Conservation (phyloP, 2,113 vertebrate genomes). For the Orthonyx spaldingii region DNA sequence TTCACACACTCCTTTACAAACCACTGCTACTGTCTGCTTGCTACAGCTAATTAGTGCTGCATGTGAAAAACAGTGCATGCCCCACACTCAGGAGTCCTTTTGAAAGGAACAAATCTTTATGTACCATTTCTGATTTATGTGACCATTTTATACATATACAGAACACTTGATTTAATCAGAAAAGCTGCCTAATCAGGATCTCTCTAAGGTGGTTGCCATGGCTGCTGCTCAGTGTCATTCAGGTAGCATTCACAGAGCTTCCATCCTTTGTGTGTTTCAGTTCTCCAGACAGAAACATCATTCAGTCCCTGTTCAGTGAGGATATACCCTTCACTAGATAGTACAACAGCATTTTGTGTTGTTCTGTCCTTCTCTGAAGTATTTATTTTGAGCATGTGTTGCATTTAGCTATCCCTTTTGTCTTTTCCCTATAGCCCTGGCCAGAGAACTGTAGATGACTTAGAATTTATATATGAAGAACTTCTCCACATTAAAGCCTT, state of each 20-base stretch:
- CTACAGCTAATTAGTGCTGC: background rate
- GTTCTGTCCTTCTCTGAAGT: background rate
- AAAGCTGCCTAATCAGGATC: background rate
- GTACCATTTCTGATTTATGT: background rate
- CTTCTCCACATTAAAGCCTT: slow-evolving; percentile 97
- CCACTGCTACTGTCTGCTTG: background rate
- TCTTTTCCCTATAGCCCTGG: slow-evolving; percentile 78
- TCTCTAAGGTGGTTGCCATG: slow-evolving; percentile 7
- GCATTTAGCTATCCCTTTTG: background rate
- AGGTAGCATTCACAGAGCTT: background rate
- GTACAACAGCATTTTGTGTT: background rate
- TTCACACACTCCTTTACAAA: background rate
- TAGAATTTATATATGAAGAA: slow-evolving; percentile 97
- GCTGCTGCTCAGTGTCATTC: background rate
- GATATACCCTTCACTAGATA: background rate
- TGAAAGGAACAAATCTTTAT: background rate
- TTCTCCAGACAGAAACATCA: background rate
- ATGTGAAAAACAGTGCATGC: background rate
- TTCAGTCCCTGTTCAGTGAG: background rate
- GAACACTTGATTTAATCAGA: background rate
- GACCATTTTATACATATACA: background rate
- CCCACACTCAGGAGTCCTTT: background rate
- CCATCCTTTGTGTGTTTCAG: background rate
- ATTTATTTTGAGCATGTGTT: background rate
- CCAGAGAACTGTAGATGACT: slow-evolving; percentile 89